Evolutionary conservation across 2,113 vertebrate genomes (phyloP), one percentile per base, ranked within the genome.

Genomic region (Axis porcinus): DNA sequence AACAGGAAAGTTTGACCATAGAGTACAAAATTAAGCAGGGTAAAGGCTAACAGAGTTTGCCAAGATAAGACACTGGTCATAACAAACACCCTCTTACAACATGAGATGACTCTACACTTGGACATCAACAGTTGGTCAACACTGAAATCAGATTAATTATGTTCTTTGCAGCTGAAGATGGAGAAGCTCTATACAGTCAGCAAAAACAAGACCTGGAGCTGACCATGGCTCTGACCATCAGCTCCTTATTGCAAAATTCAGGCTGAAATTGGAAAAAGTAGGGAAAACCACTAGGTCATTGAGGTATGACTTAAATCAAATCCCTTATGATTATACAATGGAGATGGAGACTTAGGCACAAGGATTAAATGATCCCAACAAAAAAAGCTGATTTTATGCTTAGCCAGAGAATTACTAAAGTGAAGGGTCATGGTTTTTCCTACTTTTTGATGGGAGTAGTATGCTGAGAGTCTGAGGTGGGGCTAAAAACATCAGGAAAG

Each of bases 361-460:
- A 85, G 33, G n/a, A 88, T 94, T 47, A 92, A 92, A 70, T 85
- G 43, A 60, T 90, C 57, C 33, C 28, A 58, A 45, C 8, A 74
- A 85, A 85, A 14, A 91, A 94, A 96, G 55, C 54, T 57, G 36
- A 89, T 52, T 81, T 64, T 27, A 45, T 58, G 45, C n/a, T 89
- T 91, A 78, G 9, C 23, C 82, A 93, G 58, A 97, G 43, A 95
- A 62, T 58, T 93, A 58, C 57, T 96, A n/a, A 93, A 95, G 40
- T 86, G 78, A 16, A 55, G 27, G 23, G 6, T 58, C 85, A 67
- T 94, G 52, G 11, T 52, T 94, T 91, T 83, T 78, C 14, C 94
- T 95, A 86, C 50, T 79, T 57, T 62, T 10, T 78, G 36, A 4
- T 89, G 11, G 54, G 50, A 91, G 28, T 50, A 95, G 14, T 74